phyloP scores from a whole-genome alignment of 2,797 vertebrate species.

The Danio aesculapii region DNA sequence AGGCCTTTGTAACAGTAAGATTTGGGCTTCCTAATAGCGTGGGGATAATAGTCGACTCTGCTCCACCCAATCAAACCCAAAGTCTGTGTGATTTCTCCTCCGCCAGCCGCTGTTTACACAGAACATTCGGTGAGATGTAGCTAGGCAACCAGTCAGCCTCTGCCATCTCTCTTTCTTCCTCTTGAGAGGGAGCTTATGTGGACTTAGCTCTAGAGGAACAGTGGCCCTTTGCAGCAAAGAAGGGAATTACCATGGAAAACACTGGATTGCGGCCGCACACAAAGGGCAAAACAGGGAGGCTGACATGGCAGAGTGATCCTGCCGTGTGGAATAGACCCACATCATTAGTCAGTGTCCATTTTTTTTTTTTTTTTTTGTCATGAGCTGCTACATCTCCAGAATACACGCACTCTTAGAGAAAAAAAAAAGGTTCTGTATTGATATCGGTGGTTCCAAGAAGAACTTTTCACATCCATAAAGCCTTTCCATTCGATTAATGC shows the following conservation, averaged over 20 bases:
- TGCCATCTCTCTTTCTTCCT: conserved; percentile 73
- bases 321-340: conserved; percentile 9
- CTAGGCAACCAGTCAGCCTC: conserved; percentile 79
- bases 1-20: conserved; percentile 26
- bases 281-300: conserved; percentile 58
- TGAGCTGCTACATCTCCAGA: neutral
- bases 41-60: conserved; percentile 38
- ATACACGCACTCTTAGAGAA: neutral
- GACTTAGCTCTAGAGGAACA: conserved; percentile 79
- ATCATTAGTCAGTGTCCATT: conserved; percentile 14
- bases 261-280: conserved; percentile 65
- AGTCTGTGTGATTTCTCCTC: conserved; percentile 59
- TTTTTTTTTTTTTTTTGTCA: neutral
- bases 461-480: too few relatives aligned
- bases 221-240: conserved; percentile 69
- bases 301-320: conserved; percentile 59
- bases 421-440: too few relatives aligned
- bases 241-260: conserved; percentile 77
- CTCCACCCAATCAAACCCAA: conserved; percentile 44
- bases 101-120: conserved; percentile 77
- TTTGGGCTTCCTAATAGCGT: conserved; percentile 18
- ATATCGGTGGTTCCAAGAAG: too few relatives aligned
- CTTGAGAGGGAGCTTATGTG: conserved; percentile 81
- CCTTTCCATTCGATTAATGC: too few relatives aligned
- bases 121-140: conserved; percentile 76